Evolutionary conservation across 2,113 vertebrate species (phyloP).

Genomic region (Thamnaconus septentrionalis): DNA sequence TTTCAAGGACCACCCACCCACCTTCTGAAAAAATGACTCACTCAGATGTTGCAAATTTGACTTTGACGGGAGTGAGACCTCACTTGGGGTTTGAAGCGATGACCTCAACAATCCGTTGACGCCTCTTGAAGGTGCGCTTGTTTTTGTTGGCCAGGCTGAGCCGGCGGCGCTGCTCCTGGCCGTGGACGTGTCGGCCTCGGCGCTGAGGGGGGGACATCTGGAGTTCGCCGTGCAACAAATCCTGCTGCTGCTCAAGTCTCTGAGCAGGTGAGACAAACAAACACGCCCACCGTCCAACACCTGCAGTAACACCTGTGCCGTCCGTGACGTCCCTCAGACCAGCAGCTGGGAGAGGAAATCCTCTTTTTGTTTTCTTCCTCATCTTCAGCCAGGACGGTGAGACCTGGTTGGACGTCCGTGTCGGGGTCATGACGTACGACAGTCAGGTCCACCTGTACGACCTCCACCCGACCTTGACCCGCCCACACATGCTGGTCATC

Average conservation of each 20-base stretch:
- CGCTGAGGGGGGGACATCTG: slow-evolving; percentile 72
- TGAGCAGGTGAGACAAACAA: slow-evolving; percentile 55
- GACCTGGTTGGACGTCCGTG: slow-evolving; percentile 45
- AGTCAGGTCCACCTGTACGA: slow-evolving; percentile 77
- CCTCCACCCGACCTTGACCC: slow-evolving; percentile 71
- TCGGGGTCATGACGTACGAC: slow-evolving; percentile 80
- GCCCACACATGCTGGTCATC: slow-evolving; percentile 81
- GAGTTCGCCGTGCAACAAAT: slow-evolving; percentile 70
- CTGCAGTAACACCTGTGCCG: neutral
- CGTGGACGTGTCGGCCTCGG: slow-evolving; percentile 72
- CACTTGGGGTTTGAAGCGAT: too few relatives aligned
- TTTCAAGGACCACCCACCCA: too few relatives aligned
- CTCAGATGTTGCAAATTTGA: too few relatives aligned
- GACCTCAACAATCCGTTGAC: too few relatives aligned
- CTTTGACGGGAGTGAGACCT: too few relatives aligned
- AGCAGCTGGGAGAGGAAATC: too few relatives aligned
- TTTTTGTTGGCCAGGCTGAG: slow-evolving; percentile 48
- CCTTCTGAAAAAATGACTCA: too few relatives aligned
- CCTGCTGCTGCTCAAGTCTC: slow-evolving; percentile 52
- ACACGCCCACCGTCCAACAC: neutral
- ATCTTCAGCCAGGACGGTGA: slow-evolving; percentile 48
- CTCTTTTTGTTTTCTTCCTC: neutral
- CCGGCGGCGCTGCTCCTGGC: slow-evolving; percentile 73
- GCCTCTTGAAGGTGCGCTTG: neutral
- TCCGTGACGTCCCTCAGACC: neutral